phyloP scores from a whole-genome alignment of 2,888 invertebrate species.

The Mimachlamys varia region DNA sequence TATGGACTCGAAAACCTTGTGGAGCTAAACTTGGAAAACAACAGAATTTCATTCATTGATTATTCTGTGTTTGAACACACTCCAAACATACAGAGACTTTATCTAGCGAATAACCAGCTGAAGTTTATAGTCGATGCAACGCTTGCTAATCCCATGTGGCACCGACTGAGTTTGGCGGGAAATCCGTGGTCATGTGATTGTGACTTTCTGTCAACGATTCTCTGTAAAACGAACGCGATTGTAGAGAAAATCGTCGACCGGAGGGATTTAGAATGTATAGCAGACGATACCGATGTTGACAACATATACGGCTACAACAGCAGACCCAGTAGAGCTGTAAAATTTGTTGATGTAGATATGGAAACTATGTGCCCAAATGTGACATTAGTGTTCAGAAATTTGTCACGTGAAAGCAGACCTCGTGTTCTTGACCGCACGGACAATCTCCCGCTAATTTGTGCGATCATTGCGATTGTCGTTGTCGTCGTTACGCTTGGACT shows the following conservation, averaged over 20 bases:
- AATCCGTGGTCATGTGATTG: conserved; percentile 62
- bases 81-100: conserved; percentile 52
- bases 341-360: conserved; percentile 38
- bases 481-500: conserved; percentile 51
- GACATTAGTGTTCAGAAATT: conserved; percentile 42
- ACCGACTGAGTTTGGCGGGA: conserved; percentile 56
- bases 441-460: conserved; percentile 49
- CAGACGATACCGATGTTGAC: neutral
- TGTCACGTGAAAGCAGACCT: neutral
- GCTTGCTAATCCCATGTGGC: conserved; percentile 47
- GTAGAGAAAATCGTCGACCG: conserved; percentile 38
- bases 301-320: conserved; percentile 10
- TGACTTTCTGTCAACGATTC: conserved; percentile 40
- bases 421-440: conserved; percentile 1
- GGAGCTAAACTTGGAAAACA: conserved; percentile 57
- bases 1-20: conserved; percentile 57
- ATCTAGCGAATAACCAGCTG: conserved; percentile 59
- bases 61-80: conserved; percentile 55
- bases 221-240: conserved; percentile 10
- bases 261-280: neutral
- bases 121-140: conserved; percentile 50
- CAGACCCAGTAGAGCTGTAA: conserved; percentile 5
- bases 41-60: conserved; percentile 54
- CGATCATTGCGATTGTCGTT: conserved; percentile 47
- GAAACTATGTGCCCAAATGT: conserved; percentile 45